These are phyloP conservation scores for Aspidapion aeneum DNA, from an alignment of 2,888 invertebrate genomes.

Conservation along the genomic window DNA sequence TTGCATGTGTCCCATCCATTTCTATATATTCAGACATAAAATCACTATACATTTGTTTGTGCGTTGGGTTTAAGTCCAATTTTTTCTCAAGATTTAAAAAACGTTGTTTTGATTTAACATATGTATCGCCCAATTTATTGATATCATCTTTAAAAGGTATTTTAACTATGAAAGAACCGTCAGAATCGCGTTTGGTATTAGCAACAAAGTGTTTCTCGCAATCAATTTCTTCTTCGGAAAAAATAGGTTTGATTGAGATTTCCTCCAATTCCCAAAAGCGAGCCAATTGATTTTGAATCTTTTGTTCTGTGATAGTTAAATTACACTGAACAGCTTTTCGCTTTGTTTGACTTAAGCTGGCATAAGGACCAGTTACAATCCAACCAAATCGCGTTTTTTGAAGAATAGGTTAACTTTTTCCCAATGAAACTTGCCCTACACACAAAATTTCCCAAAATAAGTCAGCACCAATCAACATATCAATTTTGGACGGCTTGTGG, in stretches of 20 bases:
- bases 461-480: slow-evolving; percentile 14
- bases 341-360: neutral
- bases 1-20: slow-evolving; percentile 17
- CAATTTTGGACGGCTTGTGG: slow-evolving; percentile 7
- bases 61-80: neutral
- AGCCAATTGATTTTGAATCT: slow-evolving; percentile 1
- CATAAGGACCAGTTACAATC: slow-evolving; percentile 9
- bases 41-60: neutral
- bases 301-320: slow-evolving; percentile 6
- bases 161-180: slow-evolving; percentile 16
- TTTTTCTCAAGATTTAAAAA: slow-evolving; percentile 7
- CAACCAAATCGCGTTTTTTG: slow-evolving; percentile 15
- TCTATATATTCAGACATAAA: slow-evolving; percentile 1
- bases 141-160: slow-evolving; percentile 16
- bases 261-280: slow-evolving; percentile 31
- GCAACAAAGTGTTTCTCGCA: slow-evolving; percentile 13
- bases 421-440: slow-evolving; percentile 5
- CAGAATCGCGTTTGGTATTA: slow-evolving; percentile 2
- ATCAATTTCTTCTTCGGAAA: slow-evolving; percentile 6
- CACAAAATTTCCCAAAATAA: slow-evolving; percentile 14
- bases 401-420: slow-evolving; percentile 8
- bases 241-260: neutral
- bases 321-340: neutral
- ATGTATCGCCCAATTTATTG: slow-evolving; percentile 12
- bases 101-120: slow-evolving; percentile 6